These are phyloP conservation scores for Siphlonurus alternatus DNA, from an alignment of 2,888 invertebrate genomes.

Conservation along the genomic window DNA sequence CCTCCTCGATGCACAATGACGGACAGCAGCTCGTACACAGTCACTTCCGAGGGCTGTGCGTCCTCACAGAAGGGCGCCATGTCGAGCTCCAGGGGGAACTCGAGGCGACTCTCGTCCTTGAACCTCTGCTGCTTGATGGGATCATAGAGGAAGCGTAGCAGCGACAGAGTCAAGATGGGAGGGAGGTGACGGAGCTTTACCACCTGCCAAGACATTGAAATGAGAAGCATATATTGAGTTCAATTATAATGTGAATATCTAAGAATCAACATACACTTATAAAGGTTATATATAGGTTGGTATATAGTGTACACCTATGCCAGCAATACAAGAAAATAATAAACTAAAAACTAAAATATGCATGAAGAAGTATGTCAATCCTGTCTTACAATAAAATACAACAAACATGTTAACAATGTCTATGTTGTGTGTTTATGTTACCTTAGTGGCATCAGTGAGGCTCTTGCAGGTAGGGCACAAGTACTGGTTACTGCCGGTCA, in stretches of 20 bases:
- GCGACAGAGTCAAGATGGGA: slow-evolving; percentile 9
- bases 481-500: slow-evolving; percentile 9
- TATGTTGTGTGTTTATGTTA: too few relatives aligned
- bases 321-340: too few relatives aligned
- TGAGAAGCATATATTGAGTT: too few relatives aligned
- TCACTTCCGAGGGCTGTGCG: not conserved
- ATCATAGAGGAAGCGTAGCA: slow-evolving; percentile 9
- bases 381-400: too few relatives aligned
- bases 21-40: slow-evolving; percentile 9
- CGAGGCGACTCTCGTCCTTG: slow-evolving; percentile 9
- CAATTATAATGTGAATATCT: not conserved
- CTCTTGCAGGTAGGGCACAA: slow-evolving; percentile 4
- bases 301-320: too few relatives aligned
- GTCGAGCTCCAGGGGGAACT: slow-evolving; percentile 6
- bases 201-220: slow-evolving; percentile 6
- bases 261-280: too few relatives aligned
- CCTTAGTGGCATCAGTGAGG: slow-evolving; percentile 10
- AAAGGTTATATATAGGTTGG: too few relatives aligned
- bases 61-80: slow-evolving; percentile 6
- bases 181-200: slow-evolving; percentile 9
- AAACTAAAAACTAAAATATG: too few relatives aligned
- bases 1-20: slow-evolving; percentile 9
- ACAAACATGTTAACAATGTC: too few relatives aligned
- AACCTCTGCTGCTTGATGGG: slow-evolving; percentile 6
- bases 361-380: too few relatives aligned